Conservation (phyloP, 2,113 vertebrate genomes). For the Brachirus orientalis region DNA sequence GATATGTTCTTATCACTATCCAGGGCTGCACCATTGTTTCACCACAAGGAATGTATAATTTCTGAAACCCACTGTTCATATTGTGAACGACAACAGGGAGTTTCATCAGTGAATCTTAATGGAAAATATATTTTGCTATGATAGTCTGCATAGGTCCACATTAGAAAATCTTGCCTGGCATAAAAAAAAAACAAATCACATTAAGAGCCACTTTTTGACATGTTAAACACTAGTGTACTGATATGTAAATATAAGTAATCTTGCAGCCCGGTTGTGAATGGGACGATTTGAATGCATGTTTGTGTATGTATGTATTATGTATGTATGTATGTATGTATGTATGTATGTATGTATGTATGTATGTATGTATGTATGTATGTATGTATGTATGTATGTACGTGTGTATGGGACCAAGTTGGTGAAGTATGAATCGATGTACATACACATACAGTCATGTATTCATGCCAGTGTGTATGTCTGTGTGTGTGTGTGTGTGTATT, state of each 20-base stretch:
- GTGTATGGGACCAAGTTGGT: slow-evolving; percentile 16
- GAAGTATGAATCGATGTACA: slow-evolving; percentile 30
- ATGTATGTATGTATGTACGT: neutral
- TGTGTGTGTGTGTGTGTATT: slow-evolving; percentile 36
- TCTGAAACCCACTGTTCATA: slow-evolving; percentile 12
- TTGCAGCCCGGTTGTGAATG: no score
- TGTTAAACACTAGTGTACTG: slow-evolving; percentile 1
- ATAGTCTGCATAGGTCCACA: slow-evolving; percentile 25
- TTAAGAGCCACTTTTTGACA: neutral
- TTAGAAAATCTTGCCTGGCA: slow-evolving; percentile 48
- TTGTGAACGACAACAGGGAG: slow-evolving; percentile 18
- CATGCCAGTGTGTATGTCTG: slow-evolving; percentile 12
- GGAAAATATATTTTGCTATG: slow-evolving; percentile 40
- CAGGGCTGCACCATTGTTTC: neutral
- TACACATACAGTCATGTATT: neutral
- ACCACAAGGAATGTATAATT: neutral
- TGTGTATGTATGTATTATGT: slow-evolving; percentile 9
- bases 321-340: slow-evolving; percentile 13
- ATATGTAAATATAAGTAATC: no score
- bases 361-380: slow-evolving; percentile 6
- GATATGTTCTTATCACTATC: neutral
- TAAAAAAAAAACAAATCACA: neutral
- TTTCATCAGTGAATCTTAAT: slow-evolving; percentile 8
- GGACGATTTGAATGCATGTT: slow-evolving; percentile 13
- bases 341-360: slow-evolving; percentile 7